phyloP scores from a whole-genome alignment of 2,113 vertebrate genomes.

The Laticauda colubrina region DNA sequence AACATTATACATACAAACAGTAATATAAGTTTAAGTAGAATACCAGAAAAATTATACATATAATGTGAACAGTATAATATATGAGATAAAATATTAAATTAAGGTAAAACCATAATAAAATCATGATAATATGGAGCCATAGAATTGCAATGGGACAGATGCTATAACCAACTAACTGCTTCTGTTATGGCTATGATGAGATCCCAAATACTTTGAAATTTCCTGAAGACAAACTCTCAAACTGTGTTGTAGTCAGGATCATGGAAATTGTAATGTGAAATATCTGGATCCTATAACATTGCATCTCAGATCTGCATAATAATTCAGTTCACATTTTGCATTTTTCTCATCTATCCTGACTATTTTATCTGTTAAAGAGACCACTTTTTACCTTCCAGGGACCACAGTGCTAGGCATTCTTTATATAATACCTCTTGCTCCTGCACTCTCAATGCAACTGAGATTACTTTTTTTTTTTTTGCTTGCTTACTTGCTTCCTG shows the following conservation, averaged over 20 bases:
- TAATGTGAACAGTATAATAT: too few relatives aligned
- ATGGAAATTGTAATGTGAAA: neutral
- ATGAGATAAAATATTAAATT: too few relatives aligned
- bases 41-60: too few relatives aligned
- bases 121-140: neutral
- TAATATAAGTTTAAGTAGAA: too few relatives aligned
- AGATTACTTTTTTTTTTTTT: neutral
- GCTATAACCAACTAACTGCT: neutral
- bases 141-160: neutral
- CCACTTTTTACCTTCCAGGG: neutral
- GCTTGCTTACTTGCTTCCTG: neutral
- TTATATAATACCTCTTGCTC: neutral
- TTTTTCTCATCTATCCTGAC: neutral
- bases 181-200: neutral
- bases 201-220: neutral
- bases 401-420: neutral
- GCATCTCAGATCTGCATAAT: neutral
- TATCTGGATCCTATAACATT: neutral
- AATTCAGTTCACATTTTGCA: neutral
- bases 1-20: too few relatives aligned
- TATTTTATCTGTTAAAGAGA: neutral
- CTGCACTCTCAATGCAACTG: neutral
- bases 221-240: neutral
- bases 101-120: neutral
- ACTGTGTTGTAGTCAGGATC: neutral